These are phyloP conservation scores for Heliconius aoede DNA, from an alignment of 2,888 invertebrate species.

Conservation along the genomic window DNA sequence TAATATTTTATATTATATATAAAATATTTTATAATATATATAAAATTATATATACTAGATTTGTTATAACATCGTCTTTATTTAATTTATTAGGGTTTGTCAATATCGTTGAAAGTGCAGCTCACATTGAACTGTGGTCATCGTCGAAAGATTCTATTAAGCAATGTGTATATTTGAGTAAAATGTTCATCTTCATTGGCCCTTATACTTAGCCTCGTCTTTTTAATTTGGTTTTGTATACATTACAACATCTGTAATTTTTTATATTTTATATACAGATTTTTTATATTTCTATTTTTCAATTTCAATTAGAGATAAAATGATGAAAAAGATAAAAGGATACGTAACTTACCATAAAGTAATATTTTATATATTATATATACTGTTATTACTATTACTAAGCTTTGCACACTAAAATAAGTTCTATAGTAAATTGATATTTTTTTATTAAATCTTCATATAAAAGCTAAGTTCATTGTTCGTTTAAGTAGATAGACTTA, in stretches of 20 bases:
- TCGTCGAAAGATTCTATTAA: conserved; percentile 45
- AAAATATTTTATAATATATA: too few relatives aligned
- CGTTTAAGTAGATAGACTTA: neutral
- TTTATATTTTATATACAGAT: neutral
- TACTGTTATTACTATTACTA: too few relatives aligned
- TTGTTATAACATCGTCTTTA: too few relatives aligned
- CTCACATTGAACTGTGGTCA: conserved; percentile 15
- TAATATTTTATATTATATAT: too few relatives aligned
- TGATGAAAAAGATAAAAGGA: too few relatives aligned
- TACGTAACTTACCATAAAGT: neutral
- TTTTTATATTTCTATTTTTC: neutral
- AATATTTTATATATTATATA: too few relatives aligned
- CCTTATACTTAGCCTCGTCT: conserved; percentile 41
- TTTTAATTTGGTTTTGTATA: conserved; percentile 20
- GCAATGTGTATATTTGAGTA: conserved; percentile 55
- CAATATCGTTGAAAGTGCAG: neutral
- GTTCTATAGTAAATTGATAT: neutral
- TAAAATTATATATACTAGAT: too few relatives aligned
- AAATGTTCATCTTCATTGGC: conserved; percentile 56
- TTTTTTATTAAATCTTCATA: neutral
- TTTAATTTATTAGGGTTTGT: neutral
- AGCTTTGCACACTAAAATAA: neutral
- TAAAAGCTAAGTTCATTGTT: conserved; percentile 8
- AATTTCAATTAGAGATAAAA: too few relatives aligned
- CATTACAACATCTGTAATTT: neutral